Conservation (phyloP, 2,888 invertebrate genomes). For the Ligdia adustata region DNA sequence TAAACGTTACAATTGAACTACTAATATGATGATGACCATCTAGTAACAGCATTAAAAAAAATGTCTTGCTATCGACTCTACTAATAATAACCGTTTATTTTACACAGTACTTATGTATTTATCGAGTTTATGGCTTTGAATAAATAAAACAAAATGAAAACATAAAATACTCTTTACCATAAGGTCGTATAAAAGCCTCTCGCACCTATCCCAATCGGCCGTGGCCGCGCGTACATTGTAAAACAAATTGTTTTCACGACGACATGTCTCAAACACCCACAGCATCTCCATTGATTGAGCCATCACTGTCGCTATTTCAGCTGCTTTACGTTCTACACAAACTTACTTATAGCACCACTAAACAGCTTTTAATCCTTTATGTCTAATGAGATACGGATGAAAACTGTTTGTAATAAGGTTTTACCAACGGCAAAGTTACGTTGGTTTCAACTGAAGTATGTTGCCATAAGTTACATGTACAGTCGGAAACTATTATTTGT, state of each 20-base stretch:
- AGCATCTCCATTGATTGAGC: conserved; percentile 73
- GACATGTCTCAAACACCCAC: conserved; percentile 69
- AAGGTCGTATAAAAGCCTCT: conserved; percentile 19
- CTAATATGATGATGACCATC: too few relatives aligned
- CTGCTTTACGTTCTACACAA: conserved; percentile 57
- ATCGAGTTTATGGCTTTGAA: too few relatives aligned
- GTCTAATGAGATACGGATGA: conserved; percentile 14
- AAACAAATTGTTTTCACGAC: conserved; percentile 74
- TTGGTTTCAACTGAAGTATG: conserved; percentile 59
- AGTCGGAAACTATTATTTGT: conserved; percentile 78
- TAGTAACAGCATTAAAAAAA: too few relatives aligned
- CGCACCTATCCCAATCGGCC: conserved; percentile 35
- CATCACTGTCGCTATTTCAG: conserved; percentile 71
- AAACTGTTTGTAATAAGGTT: conserved; percentile 16
- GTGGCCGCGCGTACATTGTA: conserved; percentile 68
- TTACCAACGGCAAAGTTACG: conserved; percentile 15
- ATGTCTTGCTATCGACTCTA: too few relatives aligned
- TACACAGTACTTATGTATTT: too few relatives aligned
- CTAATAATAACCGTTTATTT: too few relatives aligned
- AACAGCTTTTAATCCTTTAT: conserved; percentile 24
- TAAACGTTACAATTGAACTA: too few relatives aligned
- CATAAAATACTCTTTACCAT: background rate
- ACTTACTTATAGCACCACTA: conserved; percentile 29
- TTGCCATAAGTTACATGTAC: conserved; percentile 73
- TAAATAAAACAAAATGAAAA: background rate